Conservation (phyloP, 2,888 invertebrate species). For the Venusia cambrica region DNA sequence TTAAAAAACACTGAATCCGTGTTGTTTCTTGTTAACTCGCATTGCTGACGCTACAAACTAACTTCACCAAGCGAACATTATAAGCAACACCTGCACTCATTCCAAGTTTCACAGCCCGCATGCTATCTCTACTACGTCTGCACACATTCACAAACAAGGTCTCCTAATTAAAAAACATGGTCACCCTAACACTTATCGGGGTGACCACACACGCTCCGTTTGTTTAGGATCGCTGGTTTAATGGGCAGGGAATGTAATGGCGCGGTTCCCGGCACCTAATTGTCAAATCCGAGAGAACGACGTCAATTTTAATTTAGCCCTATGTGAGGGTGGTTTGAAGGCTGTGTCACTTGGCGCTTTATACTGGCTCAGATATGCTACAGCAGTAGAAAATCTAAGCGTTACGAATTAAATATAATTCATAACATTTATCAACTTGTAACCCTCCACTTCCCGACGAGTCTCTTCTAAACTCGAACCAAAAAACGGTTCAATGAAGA, state of each 20-base stretch:
- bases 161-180: slow-evolving; percentile 61
- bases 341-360: slow-evolving; percentile 6
- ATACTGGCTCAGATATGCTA: slow-evolving; percentile 1
- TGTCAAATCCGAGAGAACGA: slow-evolving; percentile 51
- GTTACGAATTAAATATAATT: no score
- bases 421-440: no score
- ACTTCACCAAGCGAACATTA: no score
- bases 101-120: not conserved
- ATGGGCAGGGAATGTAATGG: slow-evolving; percentile 64
- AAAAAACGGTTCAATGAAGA: no score
- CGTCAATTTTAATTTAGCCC: slow-evolving; percentile 33
- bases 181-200: slow-evolving; percentile 65
- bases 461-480: no score
- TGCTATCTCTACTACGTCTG: not conserved
- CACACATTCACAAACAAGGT: slow-evolving; percentile 30
- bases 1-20: no score
- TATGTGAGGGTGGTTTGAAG: slow-evolving; percentile 17
- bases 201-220: slow-evolving; percentile 67
- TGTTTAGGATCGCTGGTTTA: slow-evolving; percentile 73
- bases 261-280: slow-evolving; percentile 51
- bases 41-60: no score
- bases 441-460: no score
- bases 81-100: no score
- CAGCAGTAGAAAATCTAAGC: no score
- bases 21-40: no score